Conservation (phyloP, 2,113 vertebrate genomes). For the Struthio camelus region DNA sequence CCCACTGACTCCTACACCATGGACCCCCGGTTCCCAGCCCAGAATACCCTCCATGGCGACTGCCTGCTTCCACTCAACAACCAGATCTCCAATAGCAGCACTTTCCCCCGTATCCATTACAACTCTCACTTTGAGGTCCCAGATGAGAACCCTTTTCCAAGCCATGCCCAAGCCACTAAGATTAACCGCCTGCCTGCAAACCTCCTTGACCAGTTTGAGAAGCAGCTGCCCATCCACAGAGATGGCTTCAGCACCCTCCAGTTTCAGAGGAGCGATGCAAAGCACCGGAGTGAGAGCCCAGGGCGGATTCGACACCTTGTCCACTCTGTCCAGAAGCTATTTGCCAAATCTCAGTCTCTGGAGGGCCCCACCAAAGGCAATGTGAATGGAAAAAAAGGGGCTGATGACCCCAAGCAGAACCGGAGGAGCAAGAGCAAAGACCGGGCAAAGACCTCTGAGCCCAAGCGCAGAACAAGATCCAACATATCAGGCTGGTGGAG, state of each 20-base stretch:
- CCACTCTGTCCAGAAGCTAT: constrained; percentile 97
- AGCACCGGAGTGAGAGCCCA: constrained; percentile 94
- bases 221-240: constrained; percentile 90
- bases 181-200: constrained; percentile 90
- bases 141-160: constrained; percentile 89
- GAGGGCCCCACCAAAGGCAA: constrained; percentile 89
- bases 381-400: constrained; percentile 84
- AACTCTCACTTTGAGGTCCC: constrained; percentile 95
- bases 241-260: constrained; percentile 98
- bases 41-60: constrained; percentile 83
- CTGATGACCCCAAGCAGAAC: constrained; percentile 86
- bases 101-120: constrained; percentile 97
- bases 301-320: constrained; percentile 96
- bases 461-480: constrained; percentile 90
- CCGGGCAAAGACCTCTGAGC: constrained; percentile 88
- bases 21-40: constrained; percentile 82
- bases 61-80: constrained; percentile 93
- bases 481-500: constrained; percentile 99
- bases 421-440: constrained; percentile 98
- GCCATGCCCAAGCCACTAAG: constrained; percentile 87
- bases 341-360: constrained; percentile 86
- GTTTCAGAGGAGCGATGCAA: constrained; percentile 88
- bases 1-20: constrained; percentile 92
- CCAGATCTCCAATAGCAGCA: constrained; percentile 95
- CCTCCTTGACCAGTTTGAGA: constrained; percentile 96